Conservation (phyloP, 2,113 vertebrate species). For the Macquaria australasica region DNA sequence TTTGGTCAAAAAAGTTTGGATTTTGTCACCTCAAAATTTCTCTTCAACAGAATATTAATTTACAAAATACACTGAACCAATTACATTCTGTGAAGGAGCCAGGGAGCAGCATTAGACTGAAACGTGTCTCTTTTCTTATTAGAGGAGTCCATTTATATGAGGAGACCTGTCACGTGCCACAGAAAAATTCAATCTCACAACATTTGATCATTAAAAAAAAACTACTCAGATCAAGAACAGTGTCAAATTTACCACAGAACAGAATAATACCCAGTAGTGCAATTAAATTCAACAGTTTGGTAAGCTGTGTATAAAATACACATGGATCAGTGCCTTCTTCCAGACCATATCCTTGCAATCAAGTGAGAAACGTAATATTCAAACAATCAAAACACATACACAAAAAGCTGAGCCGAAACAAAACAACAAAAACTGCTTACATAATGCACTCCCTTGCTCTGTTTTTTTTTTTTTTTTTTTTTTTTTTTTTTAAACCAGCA, state of each 20-base stretch:
- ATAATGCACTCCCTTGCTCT: slow-evolving; percentile 42
- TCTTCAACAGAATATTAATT: slow-evolving; percentile 32
- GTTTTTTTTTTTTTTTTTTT: slow-evolving; percentile 7
- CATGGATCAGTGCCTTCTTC: slow-evolving; percentile 77
- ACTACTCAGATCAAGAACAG: slow-evolving; percentile 62
- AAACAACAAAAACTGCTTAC: slow-evolving; percentile 23
- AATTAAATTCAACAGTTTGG: slow-evolving; percentile 84
- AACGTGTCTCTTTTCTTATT: slow-evolving; percentile 40
- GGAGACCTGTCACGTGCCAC: slow-evolving; percentile 53
- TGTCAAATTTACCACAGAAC: slow-evolving; percentile 69
- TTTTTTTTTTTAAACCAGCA: slow-evolving; percentile 36
- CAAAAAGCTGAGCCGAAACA: slow-evolving; percentile 49
- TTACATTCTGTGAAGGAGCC: slow-evolving; percentile 33
- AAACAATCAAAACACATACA: slow-evolving; percentile 57
- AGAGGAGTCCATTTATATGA: slow-evolving; percentile 37
- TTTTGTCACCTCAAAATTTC: slow-evolving; percentile 22
- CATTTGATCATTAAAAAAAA: slow-evolving; percentile 63
- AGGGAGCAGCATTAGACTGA: slow-evolving; percentile 38
- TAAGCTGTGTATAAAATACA: slow-evolving; percentile 82
- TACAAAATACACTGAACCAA: slow-evolving; percentile 36
- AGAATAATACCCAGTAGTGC: slow-evolving; percentile 82
- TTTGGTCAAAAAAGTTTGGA: slow-evolving; percentile 18
- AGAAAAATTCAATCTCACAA: slow-evolving; percentile 70
- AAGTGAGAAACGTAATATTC: slow-evolving; percentile 52
- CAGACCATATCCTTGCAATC: slow-evolving; percentile 68